Base-by-base conservation (phyloP, 2,888 invertebrate species). In the Hirudinaria manillensis region DNA sequence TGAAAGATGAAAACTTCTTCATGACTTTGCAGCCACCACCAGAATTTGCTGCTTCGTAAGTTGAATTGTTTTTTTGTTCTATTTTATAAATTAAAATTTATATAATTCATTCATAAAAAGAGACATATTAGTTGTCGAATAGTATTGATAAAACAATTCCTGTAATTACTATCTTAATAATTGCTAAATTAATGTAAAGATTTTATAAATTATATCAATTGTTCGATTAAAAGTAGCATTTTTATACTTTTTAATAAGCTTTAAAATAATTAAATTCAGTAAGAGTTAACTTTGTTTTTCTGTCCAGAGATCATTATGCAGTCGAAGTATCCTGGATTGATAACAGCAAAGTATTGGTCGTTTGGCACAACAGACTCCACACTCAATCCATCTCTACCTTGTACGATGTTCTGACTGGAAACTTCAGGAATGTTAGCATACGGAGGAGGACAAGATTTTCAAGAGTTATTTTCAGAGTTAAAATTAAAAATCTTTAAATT, bases 291-390 rank as follows among this genome's bases (percentile, higher is more conserved):
- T 53, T 27, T 27, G 7, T 61, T 4, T 16, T 61, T n/a, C 3
- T 24, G 3, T 29, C 34, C 80, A 84, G 84, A 29, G 94, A 95
- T 81, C 91, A 93, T 87, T 96, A 96, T 86, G 91, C 96, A 85
- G 93, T 93, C 66, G 91, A 91, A 72, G 93, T 93, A 2, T 90
- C 91, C 72, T 96, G 95, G 96, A 90, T 93, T 76, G 92, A 92
- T 67, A 88, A 90, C 77, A 91, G 91, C 0, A 92, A 93, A 85
- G 90, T 96, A 74, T 80, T 80, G 71, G 91, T 96, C 51, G 91
- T 94, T 16, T 98, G 97, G 96, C 87, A 95, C 81, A 95, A 94
- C 82, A 89, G 98, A 75, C 89, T 91, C 0, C 97, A 97, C 87
- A 96, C 97, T 86, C 88, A 93, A 76, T 93, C 95, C 13, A 89